phyloP scores from a whole-genome alignment of 2,113 vertebrate genomes.

The Zeus faber region DNA sequence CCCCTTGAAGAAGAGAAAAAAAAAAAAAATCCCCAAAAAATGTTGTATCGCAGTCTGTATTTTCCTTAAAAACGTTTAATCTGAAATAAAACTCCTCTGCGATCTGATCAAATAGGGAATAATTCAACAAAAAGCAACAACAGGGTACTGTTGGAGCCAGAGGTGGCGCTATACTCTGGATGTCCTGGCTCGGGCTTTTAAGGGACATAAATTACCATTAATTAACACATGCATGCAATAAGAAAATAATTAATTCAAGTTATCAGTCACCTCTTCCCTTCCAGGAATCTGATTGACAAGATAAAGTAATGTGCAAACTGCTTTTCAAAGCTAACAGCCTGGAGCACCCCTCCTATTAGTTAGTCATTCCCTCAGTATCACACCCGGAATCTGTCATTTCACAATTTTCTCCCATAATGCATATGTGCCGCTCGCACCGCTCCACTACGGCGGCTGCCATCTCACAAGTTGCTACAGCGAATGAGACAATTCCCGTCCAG shows the following conservation, averaged over 20 bases:
- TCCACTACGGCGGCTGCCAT: constrained; percentile 73
- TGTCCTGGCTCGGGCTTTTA: constrained; percentile 74
- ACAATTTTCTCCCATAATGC: constrained; percentile 80
- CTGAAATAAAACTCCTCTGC: too few species aligned
- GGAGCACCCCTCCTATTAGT: constrained; percentile 81
- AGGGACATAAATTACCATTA: constrained; percentile 77
- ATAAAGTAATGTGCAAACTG: constrained; percentile 78
- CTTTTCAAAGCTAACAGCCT: constrained; percentile 78
- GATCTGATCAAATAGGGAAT: too few species aligned
- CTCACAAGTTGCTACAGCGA: constrained; percentile 72
- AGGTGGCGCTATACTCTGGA: constrained; percentile 74
- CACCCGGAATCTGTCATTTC: constrained; percentile 83
- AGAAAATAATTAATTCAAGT: constrained; percentile 78
- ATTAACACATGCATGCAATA: constrained; percentile 77
- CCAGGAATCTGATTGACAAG: constrained; percentile 80
- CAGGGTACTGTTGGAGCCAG: constrained; percentile 67
- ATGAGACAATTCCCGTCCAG: constrained; percentile 71
- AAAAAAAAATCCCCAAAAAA: too few species aligned
- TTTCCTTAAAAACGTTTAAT: too few species aligned
- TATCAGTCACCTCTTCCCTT: constrained; percentile 77
- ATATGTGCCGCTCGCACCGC: constrained; percentile 79
- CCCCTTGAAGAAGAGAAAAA: too few species aligned
- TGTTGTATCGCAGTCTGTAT: too few species aligned
- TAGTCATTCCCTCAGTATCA: constrained; percentile 82
- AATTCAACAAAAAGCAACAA: too few species aligned